A percentile compares a stretch with the other conserved stretches of the same genome.
phyloP scores from a whole-genome alignment of 2,797 vertebrate species.

The Ctenopoma kingsleyae region DNA sequence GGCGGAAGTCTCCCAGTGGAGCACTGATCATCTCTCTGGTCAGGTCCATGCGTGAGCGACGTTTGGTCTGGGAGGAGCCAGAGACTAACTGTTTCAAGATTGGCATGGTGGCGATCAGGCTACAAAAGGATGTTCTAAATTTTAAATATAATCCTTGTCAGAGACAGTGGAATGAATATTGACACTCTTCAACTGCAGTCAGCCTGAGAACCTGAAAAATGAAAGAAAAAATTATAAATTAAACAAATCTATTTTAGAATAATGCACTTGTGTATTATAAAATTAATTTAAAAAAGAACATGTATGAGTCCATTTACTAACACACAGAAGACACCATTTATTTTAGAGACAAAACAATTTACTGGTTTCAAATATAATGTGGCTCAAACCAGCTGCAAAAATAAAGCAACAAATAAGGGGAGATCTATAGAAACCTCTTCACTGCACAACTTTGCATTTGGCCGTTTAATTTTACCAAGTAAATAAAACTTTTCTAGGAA shows the following conservation, averaged over 20 bases:
- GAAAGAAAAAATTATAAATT: conserved; percentile 13
- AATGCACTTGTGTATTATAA: neutral
- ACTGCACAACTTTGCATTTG: conserved; percentile 1
- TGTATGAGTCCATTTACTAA: neutral
- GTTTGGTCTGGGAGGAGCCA: conserved; percentile 92
- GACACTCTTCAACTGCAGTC: conserved; percentile 52
- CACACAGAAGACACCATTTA: neutral
- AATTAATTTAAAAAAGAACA: neutral
- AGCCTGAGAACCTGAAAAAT: conserved; percentile 51
- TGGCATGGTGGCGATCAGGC: conserved; percentile 84
- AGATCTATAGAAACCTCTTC: conserved; percentile 5
- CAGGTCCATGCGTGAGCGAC: conserved; percentile 93
- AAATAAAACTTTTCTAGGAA: conserved; percentile 46
- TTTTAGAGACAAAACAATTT: neutral
- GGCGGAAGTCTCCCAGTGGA: conserved; percentile 95
- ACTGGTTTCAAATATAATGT: conserved; percentile 4
- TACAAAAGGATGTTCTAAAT: conserved; percentile 2
- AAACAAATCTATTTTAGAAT: neutral
- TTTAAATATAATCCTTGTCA: conserved; percentile 4
- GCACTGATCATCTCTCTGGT: conserved; percentile 99
- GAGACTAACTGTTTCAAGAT: conserved; percentile 96
- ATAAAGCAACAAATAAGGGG: conserved; percentile 3
- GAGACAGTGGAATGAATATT: conserved; percentile 17
- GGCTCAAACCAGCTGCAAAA: conserved; percentile 36
- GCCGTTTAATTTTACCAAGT: conserved; percentile 13